phyloP scores from a whole-genome alignment of 2,888 invertebrate species.

The Crioceris asparagi region DNA sequence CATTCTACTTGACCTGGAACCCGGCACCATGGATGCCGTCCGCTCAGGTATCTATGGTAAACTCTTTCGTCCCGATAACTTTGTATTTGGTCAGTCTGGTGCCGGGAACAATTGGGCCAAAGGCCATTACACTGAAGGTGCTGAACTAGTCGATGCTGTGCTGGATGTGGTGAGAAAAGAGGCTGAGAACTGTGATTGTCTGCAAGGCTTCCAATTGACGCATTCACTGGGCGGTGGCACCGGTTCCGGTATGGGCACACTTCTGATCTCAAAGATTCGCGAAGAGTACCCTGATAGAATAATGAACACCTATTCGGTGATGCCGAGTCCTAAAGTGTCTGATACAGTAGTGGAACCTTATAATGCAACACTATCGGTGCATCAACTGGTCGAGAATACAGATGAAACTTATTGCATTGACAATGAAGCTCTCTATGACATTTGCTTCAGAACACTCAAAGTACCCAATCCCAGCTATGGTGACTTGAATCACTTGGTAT shows the following conservation, averaged over 20 bases:
- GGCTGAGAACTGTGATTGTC: slow-evolving; percentile 86
- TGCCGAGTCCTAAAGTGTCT: slow-evolving; percentile 68
- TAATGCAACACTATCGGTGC: slow-evolving; percentile 79
- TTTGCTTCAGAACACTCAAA: slow-evolving; percentile 61
- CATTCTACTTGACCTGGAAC: slow-evolving; percentile 64
- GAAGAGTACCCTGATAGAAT: slow-evolving; percentile 87
- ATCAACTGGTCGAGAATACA: slow-evolving; percentile 79
- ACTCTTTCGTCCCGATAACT: slow-evolving; percentile 83
- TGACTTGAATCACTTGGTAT: slow-evolving; percentile 83
- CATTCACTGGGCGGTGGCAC: slow-evolving; percentile 75
- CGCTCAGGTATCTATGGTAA: slow-evolving; percentile 78
- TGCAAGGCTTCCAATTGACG: slow-evolving; percentile 74
- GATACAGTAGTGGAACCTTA: slow-evolving; percentile 73
- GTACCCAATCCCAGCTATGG: slow-evolving; percentile 79
- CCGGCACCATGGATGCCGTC: slow-evolving; percentile 83
- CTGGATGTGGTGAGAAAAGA: slow-evolving; percentile 78
- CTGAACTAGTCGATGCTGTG: slow-evolving; percentile 73
- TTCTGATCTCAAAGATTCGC: slow-evolving; percentile 79
- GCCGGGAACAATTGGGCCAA: slow-evolving; percentile 84
- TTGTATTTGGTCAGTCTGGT: slow-evolving; percentile 62
- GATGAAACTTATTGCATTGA: slow-evolving; percentile 85
- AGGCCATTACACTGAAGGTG: slow-evolving; percentile 89
- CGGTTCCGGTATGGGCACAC: slow-evolving; percentile 64
- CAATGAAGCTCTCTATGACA: slow-evolving; percentile 69
- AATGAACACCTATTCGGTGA: slow-evolving; percentile 76